Evolutionary conservation across 2,113 vertebrate genomes (phyloP), one percentile per base, ranked within the genome.

Genomic region (Aldabrachelys gigantea): DNA sequence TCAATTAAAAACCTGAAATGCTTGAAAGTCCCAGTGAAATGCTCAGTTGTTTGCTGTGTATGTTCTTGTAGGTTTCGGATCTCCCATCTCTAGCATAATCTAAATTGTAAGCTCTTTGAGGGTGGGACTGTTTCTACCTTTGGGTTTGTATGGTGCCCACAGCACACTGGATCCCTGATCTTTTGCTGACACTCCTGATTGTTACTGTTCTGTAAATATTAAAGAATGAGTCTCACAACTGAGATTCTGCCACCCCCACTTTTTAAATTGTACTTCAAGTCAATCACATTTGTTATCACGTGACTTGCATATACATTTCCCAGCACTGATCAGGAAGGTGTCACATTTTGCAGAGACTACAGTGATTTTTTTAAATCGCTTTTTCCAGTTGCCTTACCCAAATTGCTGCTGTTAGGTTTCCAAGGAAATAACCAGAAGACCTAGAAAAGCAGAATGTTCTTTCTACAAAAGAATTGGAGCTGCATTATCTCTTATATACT

Each of bases 21-120:
- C 89, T 87, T 94, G 44, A 75, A 95, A 95, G 69, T 59, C 69
- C 75, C 89, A 96, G 94, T 95, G 96, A 96, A 95, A 79, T 83
- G 87, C 54, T 96, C 89, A 92, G 52, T 52, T 35, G 27, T 0
- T 7, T 92, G 89, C 79, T 47, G 24, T 47, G 25, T 47, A 41
- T 12, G 10, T 82, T 94, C 79, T 69, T 65, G 82, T 11, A 59
- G 49, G 29, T 92, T 96, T 96, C 29, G 91, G 90, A 94, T 80
- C 89, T 84, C 83, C 57, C 57, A 85, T 3, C 50, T 25, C 54
- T 85, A 95, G 84, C 87, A 82, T 94, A 91, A 88, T 81, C 85
- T 75, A 89, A 92, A 59, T 69, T 81, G 87, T 81, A n/a, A 2
- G 0, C 35, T 72, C 17, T 72, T 38, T 72, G 87, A 57, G 82